These are phyloP conservation scores for Crotalus horridus DNA, from an alignment of 2,113 vertebrate genomes.

Conservation along the genomic window DNA sequence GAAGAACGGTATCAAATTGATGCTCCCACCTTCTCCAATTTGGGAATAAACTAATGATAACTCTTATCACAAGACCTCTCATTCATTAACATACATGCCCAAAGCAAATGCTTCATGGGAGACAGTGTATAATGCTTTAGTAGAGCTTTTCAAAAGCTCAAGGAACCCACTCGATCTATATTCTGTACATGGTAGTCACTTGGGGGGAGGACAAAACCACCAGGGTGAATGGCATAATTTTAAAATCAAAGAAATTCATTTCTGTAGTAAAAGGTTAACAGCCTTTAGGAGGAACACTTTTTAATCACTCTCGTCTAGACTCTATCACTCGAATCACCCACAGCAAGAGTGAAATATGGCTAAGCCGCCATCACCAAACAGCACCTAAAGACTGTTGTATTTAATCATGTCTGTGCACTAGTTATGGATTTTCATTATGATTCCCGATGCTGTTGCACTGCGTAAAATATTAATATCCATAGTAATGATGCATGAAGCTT, in stretches of 20 bases:
- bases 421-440: conserved; percentile 99
- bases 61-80: conserved; percentile 42
- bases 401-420: conserved; percentile 97
- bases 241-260: conserved; percentile 84
- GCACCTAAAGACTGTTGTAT: conserved; percentile 90
- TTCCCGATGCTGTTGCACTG: conserved; percentile 87
- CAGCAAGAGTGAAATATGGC: conserved; percentile 78
- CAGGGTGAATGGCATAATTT: conserved; percentile 75
- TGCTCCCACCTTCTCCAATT: neutral
- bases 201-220: conserved; percentile 48
- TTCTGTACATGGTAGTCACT: conserved; percentile 68
- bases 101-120: neutral
- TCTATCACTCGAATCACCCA: conserved; percentile 80
- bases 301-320: conserved; percentile 83
- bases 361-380: conserved; percentile 76
- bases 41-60: conserved; percentile 35
- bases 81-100: neutral
- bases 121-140: conserved; percentile 23
- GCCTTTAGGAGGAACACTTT: conserved; percentile 80
- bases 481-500: conserved; percentile 99
- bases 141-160: conserved; percentile 51
- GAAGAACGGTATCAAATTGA: neutral
- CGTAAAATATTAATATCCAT: conserved; percentile 98
- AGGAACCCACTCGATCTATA: conserved; percentile 61
- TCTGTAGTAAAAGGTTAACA: conserved; percentile 83